phyloP scores from a whole-genome alignment of 2,113 vertebrate species.

The Microtus richardsoni region DNA sequence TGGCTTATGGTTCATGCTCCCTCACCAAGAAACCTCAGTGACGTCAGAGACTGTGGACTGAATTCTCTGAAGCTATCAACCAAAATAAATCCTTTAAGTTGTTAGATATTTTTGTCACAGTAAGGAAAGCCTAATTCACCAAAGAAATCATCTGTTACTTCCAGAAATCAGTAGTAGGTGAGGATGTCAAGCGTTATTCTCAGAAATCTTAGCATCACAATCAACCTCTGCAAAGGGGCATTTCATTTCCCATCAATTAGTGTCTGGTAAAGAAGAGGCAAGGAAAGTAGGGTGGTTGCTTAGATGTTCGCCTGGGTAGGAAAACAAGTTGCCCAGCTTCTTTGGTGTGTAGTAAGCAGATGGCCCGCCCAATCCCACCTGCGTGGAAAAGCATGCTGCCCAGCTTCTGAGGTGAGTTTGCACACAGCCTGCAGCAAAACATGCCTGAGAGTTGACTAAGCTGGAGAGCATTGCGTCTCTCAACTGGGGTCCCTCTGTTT shows the following conservation, averaged over 20 bases:
- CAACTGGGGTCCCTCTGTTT: fast-evolving
- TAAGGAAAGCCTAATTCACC: neutral
- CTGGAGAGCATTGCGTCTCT: neutral
- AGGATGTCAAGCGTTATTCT: neutral
- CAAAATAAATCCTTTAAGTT: neutral
- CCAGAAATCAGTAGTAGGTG: neutral
- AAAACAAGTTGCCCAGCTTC: neutral
- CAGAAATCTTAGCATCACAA: constrained; percentile 3
- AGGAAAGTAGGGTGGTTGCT: no score
- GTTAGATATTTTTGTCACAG: neutral
- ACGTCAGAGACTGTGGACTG: neutral
- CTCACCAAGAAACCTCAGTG: no score
- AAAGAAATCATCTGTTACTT: neutral
- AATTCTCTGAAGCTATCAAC: neutral
- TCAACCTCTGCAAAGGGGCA: neutral
- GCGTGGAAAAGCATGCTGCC: neutral
- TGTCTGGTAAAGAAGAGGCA: neutral
- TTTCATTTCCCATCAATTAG: neutral
- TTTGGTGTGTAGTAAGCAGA: no score
- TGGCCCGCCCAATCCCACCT: neutral
- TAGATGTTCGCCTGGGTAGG: neutral
- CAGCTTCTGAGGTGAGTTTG: neutral
- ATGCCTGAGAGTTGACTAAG: neutral
- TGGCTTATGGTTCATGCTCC: neutral
- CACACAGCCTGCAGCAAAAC: neutral